Evolutionary conservation across 1,140 invertebrate genomes (phyloP).

Genomic region (Phenacoccus solenopsis): DNA sequence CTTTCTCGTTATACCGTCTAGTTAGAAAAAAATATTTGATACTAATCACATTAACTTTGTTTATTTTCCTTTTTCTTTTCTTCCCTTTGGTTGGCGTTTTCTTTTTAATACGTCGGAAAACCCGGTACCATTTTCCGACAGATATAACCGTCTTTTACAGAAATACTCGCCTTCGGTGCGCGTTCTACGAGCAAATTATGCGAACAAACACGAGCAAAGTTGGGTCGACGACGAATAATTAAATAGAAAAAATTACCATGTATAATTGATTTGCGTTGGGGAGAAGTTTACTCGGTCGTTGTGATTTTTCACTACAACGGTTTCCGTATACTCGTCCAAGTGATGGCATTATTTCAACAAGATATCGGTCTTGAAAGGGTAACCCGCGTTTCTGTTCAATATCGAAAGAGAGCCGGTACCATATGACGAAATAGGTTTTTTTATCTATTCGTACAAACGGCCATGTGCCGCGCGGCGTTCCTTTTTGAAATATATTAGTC

Average conservation of each 20-base stretch:
- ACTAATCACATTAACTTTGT: neutral
- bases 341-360: neutral
- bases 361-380: conserved; percentile 1
- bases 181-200: neutral
- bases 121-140: neutral
- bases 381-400: neutral
- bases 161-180: neutral
- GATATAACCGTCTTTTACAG: neutral
- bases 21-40: neutral
- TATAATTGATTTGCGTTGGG: neutral
- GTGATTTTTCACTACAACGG: too few species aligned
- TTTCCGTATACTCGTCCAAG: too few species aligned
- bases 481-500: neutral
- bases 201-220: neutral
- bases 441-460: conserved; percentile 1
- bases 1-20: neutral
- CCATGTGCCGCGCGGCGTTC: neutral
- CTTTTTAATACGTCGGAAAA: neutral
- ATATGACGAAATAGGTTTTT: neutral
- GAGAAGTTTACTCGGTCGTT: too few species aligned
- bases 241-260: neutral
- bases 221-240: neutral
- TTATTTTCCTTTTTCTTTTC: neutral
- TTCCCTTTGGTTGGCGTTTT: neutral
- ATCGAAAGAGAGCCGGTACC: neutral